phyloP scores from a whole-genome alignment of 1,140 invertebrate genomes.

The Macrobrachium rosenbergii region DNA sequence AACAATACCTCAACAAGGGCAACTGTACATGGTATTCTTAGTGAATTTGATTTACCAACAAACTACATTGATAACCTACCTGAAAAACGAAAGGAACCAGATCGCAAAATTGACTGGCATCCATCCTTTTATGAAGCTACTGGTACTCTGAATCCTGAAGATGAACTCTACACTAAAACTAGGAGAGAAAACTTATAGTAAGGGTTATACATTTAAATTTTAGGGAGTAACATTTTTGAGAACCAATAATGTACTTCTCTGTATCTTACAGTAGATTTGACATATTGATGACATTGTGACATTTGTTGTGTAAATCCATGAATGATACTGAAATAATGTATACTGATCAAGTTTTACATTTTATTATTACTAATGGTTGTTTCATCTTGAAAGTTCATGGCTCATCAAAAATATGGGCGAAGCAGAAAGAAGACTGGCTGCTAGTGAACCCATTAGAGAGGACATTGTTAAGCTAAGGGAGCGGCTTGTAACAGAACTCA shows the following conservation, averaged over 20 bases:
- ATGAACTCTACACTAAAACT: conserved; percentile 18
- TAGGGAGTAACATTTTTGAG: not conserved
- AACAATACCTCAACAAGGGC: conserved; percentile 72
- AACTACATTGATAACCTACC: conserved; percentile 81
- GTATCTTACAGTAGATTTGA: not conserved
- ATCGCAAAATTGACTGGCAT: conserved; percentile 55
- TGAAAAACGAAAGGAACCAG: conserved; percentile 46
- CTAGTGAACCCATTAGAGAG: conserved; percentile 76
- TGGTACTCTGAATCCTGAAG: conserved; percentile 17
- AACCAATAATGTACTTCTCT: not conserved
- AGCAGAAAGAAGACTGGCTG: conserved; percentile 76
- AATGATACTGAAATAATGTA: not conserved
- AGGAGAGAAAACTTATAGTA: conserved; percentile 51
- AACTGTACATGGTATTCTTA: conserved; percentile 83
- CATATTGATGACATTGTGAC: not conserved
- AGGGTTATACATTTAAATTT: conserved; percentile 42
- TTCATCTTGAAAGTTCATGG: conserved; percentile 72
- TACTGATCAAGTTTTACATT: not conserved
- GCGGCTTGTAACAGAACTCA: conserved; percentile 73
- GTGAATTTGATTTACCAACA: conserved; percentile 85
- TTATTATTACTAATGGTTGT: not conserved
- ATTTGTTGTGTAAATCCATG: conserved; percentile 67
- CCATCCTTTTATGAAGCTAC: conserved; percentile 55
- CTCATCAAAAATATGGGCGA: conserved; percentile 77
- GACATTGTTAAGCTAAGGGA: conserved; percentile 78